Percentiles rank a stretch among this genome's conserved stretches.
Evolutionary conservation across 2,888 invertebrate genomes (phyloP).

Genomic region (Hipparchia semele): DNA sequence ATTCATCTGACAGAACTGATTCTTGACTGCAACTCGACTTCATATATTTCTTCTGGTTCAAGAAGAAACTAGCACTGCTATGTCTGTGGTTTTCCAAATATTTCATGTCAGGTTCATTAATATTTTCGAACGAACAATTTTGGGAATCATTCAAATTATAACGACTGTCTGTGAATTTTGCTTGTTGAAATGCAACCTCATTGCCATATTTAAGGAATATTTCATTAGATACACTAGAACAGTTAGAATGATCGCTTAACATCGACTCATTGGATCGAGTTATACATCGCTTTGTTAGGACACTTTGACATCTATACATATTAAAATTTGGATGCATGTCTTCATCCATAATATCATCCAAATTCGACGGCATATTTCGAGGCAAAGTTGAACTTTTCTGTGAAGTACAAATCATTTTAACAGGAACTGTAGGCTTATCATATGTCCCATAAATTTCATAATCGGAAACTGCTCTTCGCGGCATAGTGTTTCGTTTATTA

Average conservation of each 20-base stretch:
- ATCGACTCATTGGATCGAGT: slow-evolving; percentile 83
- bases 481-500: slow-evolving; percentile 74
- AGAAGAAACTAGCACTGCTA: slow-evolving; percentile 91
- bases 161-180: slow-evolving; percentile 65
- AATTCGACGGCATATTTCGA: slow-evolving; percentile 78
- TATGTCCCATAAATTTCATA: slow-evolving; percentile 86
- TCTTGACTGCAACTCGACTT: slow-evolving; percentile 88
- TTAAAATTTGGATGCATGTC: slow-evolving; percentile 66
- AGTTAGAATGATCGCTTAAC: slow-evolving; percentile 77
- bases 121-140: slow-evolving; percentile 75
- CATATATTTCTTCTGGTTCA: slow-evolving; percentile 86
- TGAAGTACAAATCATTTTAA: slow-evolving; percentile 65
- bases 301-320: slow-evolving; percentile 79
- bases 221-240: slow-evolving; percentile 79
- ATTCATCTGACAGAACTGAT: slow-evolving; percentile 89
- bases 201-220: slow-evolving; percentile 79
- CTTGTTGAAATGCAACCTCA: slow-evolving; percentile 77
- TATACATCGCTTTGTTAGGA: slow-evolving; percentile 80
- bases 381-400: slow-evolving; percentile 79
- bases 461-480: slow-evolving; percentile 88
- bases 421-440: slow-evolving; percentile 69
- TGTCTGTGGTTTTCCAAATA: slow-evolving; percentile 84
- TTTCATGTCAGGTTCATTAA: slow-evolving; percentile 64
- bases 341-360: slow-evolving; percentile 80
- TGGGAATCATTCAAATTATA: slow-evolving; percentile 78